Percentiles rank a stretch among this genome's conserved stretches.
These are phyloP conservation scores for Monomorium pharaonis DNA, from an alignment of 1,140 invertebrate genomes.

Conservation along the genomic window DNA sequence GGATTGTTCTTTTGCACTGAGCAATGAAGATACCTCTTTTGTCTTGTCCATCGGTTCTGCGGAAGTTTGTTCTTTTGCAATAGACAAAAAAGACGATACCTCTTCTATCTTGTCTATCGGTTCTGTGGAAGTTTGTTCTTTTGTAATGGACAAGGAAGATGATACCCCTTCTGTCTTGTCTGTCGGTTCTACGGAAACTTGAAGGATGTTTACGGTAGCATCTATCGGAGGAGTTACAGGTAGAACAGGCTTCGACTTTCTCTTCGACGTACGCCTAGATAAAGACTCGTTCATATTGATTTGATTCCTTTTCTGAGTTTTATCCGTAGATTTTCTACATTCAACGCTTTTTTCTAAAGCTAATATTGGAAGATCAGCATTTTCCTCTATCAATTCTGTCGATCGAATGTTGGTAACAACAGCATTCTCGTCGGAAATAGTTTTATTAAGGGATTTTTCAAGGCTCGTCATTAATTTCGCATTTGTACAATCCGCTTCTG, in stretches of 20 bases:
- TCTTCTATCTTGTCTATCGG: neutral
- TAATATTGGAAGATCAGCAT: neutral
- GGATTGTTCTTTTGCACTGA: neutral
- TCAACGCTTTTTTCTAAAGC: neutral
- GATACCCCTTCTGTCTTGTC: neutral
- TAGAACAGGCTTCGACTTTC: neutral
- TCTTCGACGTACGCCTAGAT: neutral
- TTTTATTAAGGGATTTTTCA: neutral
- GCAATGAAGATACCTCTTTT: neutral
- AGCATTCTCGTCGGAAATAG: neutral
- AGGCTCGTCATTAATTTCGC: neutral
- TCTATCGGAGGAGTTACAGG: neutral
- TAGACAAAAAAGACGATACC: too few relatives aligned
- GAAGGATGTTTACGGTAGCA: neutral
- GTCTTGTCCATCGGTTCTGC: neutral
- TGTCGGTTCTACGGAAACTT: neutral
- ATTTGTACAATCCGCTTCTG: neutral
- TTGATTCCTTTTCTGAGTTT: neutral
- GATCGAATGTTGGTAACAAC: neutral
- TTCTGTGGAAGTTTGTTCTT: too few relatives aligned
- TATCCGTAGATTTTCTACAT: neutral
- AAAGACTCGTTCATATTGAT: neutral
- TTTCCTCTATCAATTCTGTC: neutral
- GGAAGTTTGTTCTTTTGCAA: too few relatives aligned
- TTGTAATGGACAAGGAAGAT: neutral